Evolutionary conservation across 2,113 vertebrate species (phyloP).

Genomic region (Lipotes vexillifer): DNA sequence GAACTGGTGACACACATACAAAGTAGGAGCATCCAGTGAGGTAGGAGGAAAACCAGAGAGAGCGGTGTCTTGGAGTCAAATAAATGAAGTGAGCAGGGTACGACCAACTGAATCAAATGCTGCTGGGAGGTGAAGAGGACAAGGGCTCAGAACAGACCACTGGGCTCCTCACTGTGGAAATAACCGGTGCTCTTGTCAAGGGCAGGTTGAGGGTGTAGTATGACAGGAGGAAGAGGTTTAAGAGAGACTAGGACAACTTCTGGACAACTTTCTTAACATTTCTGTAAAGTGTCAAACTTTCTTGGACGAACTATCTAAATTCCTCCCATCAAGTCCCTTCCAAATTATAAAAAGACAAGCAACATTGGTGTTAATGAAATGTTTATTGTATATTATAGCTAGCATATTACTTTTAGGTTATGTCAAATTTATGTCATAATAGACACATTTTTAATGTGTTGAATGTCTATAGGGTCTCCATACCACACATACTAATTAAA

Average conservation of each 20-base stretch:
- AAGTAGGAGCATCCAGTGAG: neutral
- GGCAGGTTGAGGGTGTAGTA: neutral
- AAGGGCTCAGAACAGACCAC: neutral
- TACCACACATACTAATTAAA: slow-evolving; percentile 30
- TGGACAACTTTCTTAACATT: neutral
- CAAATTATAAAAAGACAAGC: neutral
- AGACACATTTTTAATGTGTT: slow-evolving; percentile 10
- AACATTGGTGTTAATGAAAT: neutral
- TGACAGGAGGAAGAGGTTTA: neutral
- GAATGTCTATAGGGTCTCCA: neutral
- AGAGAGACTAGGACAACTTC: neutral
- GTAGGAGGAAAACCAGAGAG: neutral
- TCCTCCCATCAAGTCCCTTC: neutral
- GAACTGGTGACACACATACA: neutral
- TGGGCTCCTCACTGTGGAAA: neutral
- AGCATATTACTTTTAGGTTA: neutral
- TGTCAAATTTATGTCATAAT: neutral
- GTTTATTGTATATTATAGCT: neutral
- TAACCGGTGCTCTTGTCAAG: neutral
- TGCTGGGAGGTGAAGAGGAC: neutral
- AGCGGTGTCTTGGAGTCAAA: neutral
- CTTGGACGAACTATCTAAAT: neutral
- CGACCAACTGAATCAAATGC: neutral
- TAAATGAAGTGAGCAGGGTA: neutral
- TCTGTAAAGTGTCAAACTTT: neutral